Evolutionary conservation across 64 coral and sea anemone genomes (phyloP).

Genomic region (Dendronephthya gigantea): DNA sequence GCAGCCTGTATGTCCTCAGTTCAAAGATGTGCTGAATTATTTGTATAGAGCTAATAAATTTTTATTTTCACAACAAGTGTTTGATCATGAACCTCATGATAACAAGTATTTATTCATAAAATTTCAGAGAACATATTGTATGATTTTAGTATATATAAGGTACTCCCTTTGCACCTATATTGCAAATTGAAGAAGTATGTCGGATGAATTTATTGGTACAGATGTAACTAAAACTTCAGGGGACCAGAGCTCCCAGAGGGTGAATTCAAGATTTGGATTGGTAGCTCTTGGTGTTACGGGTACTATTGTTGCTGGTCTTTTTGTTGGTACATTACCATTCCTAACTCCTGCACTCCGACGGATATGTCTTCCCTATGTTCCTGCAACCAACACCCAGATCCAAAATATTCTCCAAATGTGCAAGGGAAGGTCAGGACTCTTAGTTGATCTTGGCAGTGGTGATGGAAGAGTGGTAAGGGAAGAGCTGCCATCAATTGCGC

Average conservation of each 20-base stretch:
- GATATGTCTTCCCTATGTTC: conserved; percentile 87
- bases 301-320: conserved; percentile 48
- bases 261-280: conserved; percentile 39
- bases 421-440: neutral
- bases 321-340: conserved; percentile 79
- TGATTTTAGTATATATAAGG: too few relatives aligned
- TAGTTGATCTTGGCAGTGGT: conserved; percentile 71
- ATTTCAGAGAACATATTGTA: too few relatives aligned
- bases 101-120: too few relatives aligned
- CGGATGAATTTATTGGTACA: neutral
- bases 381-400: conserved; percentile 86
- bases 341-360: conserved; percentile 74
- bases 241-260: neutral
- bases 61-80: too few relatives aligned
- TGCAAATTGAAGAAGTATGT: neutral
- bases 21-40: too few relatives aligned
- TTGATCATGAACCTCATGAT: too few relatives aligned
- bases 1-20: too few relatives aligned
- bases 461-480: conserved; percentile 64
- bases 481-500: neutral
- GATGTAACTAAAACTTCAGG: neutral
- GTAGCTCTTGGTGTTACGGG: conserved; percentile 71
- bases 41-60: too few relatives aligned
- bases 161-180: neutral
- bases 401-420: conserved; percentile 46